Percentiles rank a stretch among this genome's conserved stretches.
These are phyloP conservation scores for Drosophila burlai DNA, from an alignment of 1,140 invertebrate genomes.

Conservation along the genomic window DNA sequence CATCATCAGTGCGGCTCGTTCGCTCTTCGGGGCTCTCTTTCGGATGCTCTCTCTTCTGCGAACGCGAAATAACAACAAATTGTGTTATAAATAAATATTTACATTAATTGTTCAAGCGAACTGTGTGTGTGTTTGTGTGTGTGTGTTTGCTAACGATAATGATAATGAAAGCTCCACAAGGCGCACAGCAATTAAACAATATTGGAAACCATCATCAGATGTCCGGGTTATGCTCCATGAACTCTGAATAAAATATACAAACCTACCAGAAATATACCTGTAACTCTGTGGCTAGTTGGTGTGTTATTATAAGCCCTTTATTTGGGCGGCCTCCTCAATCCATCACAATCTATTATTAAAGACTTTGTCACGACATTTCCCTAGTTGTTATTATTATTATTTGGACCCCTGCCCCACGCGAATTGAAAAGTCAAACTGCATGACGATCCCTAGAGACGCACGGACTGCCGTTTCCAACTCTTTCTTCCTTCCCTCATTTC, in stretches of 20 bases:
- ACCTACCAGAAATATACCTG: not conserved
- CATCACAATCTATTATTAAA: slow-evolving; percentile 27
- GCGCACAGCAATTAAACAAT: slow-evolving; percentile 28
- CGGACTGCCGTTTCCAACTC: not conserved
- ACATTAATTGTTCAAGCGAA: slow-evolving; percentile 52
- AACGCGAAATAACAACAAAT: slow-evolving; percentile 8
- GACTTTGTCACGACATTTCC: slow-evolving; percentile 46
- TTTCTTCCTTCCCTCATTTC: not conserved
- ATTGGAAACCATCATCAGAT: slow-evolving; percentile 31
- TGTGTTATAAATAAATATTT: slow-evolving; percentile 60
- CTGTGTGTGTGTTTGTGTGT: slow-evolving; percentile 3
- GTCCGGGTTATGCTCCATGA: slow-evolving; percentile 17
- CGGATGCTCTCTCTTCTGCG: slow-evolving; percentile 27
- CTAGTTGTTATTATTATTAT: slow-evolving; percentile 12
- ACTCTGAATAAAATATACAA: not conserved
- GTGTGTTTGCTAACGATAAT: slow-evolving; percentile 36
- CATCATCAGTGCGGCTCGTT: slow-evolving; percentile 19
- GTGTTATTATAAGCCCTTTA: slow-evolving; percentile 17
- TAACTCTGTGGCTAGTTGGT: not conserved
- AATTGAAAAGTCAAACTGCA: slow-evolving; percentile 37
- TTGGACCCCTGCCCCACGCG: slow-evolving; percentile 9
- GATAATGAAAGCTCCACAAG: slow-evolving; percentile 27
- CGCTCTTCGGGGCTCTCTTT: slow-evolving; percentile 20
- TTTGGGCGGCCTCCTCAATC: slow-evolving; percentile 6
- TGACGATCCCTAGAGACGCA: slow-evolving; percentile 40